Evolutionary conservation across 2,888 invertebrate species (phyloP).

Genomic region (Epinotia bilunana): DNA sequence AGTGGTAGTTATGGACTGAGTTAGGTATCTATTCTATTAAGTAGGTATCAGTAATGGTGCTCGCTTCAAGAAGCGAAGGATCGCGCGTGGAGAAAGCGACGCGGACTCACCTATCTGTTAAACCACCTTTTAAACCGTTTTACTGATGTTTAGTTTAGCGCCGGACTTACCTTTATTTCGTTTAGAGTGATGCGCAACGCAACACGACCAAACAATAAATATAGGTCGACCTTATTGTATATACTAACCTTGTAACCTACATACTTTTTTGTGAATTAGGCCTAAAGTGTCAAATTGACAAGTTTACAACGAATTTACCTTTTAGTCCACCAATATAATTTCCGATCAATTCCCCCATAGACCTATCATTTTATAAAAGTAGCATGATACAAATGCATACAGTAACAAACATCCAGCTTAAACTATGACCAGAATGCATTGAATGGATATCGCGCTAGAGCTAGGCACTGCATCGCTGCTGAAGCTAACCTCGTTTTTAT

Average conservation of each 20-base stretch:
- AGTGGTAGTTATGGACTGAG: no score
- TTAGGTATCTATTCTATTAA: no score
- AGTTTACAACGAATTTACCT: conserved; percentile 9
- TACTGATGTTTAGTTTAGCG: no score
- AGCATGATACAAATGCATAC: not conserved
- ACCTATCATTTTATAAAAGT: not conserved
- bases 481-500: conserved; percentile 69
- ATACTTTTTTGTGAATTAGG: no score
- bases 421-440: conserved; percentile 28
- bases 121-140: no score
- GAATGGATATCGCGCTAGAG: conserved; percentile 62
- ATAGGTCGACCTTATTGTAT: not conserved
- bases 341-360: not conserved
- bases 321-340: not conserved
- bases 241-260: not conserved
- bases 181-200: no score
- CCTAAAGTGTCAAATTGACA: conserved; percentile 24
- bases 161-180: no score
- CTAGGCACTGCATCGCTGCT: conserved; percentile 59
- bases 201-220: no score
- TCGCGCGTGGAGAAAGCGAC: no score
- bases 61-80: no score
- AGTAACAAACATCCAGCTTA: not conserved
- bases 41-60: no score
- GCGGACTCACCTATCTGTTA: no score